Base-by-base conservation (phyloP, 2,888 invertebrate genomes). In the Hermaeophaga mercurialis region DNA sequence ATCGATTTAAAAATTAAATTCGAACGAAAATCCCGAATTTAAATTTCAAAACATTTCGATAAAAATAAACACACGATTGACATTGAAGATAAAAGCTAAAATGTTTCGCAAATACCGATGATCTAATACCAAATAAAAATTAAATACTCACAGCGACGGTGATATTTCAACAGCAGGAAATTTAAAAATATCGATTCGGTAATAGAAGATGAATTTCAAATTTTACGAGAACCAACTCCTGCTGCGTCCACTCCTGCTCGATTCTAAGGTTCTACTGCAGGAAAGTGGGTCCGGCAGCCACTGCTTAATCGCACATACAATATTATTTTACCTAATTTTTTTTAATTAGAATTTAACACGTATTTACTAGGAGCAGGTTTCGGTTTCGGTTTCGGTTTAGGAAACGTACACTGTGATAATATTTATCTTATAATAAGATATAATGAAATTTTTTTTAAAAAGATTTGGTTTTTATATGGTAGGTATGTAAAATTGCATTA, bases 251-350 rank as follows among this genome's bases (percentile, higher is more conserved):
- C 26, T 4, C 17, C 24, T 7, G 12, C 17, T n/a, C 48, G 39
- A 26, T 17, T 26, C 17, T 38, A 28, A 24, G 9, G n/a, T 17
- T 9, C 15, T 15, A 38, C 48, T 48, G 48, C 39, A 38, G 39
- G 28, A 48, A 48, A 48, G 28, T 39, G 48, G 38, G 48, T 22
- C 17, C 38, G 28, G 18, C 48, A 18, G n/a, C n/a, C n/a, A n/a
- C n/a, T n/a, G n/a, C n/a, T n/a, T n/a, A n/a, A 38, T 26, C 33
- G 28, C 12, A 38, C 39, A 48, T 48, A 38, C 39, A 15, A n/a
- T 33, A 44, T 15, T 39, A 36, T 48, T 48, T 48, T 39, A 38
- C 48, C 38, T 26, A 48, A 38, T 33, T 22, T n/a, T n/a, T n/a
- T n/a, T 38, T 38, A 48, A 39, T 48, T 26, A 22, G 12, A 2